Evolutionary conservation across 2,113 vertebrate species (phyloP).

Genomic region (Pan troglodytes): NHGRI_mPanTro3-v2.1_pri NC_072398.2:40035501-40036000

Average conservation of each 20-base stretch:
- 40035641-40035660: too few species aligned
- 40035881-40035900: background rate
- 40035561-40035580: too few species aligned
- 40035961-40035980: background rate
- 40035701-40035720: too few species aligned
- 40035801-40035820: background rate
- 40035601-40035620: too few species aligned
- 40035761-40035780: background rate
- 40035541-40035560: too few species aligned
- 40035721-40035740: too few species aligned
- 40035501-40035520: too few species aligned
- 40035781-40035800: background rate
- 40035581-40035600: too few species aligned
- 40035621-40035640: too few species aligned
- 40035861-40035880: background rate
- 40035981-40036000: background rate
- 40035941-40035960: background rate
- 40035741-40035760: background rate
- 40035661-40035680: too few species aligned
- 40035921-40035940: background rate
- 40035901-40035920: background rate
- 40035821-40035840: background rate
- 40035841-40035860: background rate
- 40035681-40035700: too few species aligned
- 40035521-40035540: too few species aligned